phyloP scores from a whole-genome alignment of 2,888 invertebrate species.

The Nycteola revayana region DNA sequence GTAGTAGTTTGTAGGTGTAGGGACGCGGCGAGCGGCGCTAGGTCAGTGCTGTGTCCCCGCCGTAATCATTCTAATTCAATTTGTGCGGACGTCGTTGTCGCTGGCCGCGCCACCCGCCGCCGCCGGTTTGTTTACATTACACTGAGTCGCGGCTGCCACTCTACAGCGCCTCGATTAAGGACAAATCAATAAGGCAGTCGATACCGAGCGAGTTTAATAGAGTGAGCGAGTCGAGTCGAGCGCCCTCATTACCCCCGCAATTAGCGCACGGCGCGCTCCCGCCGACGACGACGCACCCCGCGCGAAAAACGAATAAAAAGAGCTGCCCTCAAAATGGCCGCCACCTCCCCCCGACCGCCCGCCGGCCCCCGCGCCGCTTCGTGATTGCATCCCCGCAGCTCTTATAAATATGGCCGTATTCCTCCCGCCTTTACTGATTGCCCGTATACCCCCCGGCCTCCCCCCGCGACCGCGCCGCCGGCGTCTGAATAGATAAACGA shows the following conservation, averaged over 20 bases:
- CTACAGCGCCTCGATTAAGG: slow-evolving; percentile 71
- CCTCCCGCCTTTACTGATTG: slow-evolving; percentile 83
- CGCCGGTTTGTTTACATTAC: slow-evolving; percentile 68
- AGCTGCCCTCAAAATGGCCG: slow-evolving; percentile 89
- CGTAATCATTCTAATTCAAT: slow-evolving; percentile 73
- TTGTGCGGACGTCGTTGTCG: slow-evolving; percentile 51
- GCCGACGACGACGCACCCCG: slow-evolving; percentile 78
- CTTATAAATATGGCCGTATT: slow-evolving; percentile 83
- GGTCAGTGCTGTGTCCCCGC: slow-evolving; percentile 36
- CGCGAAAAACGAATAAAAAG: slow-evolving; percentile 84
- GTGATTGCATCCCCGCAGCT: slow-evolving; percentile 83
- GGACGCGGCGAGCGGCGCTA: slow-evolving; percentile 18
- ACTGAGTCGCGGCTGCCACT: slow-evolving; percentile 49
- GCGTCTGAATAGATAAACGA: slow-evolving; percentile 84
- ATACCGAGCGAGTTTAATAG: slow-evolving; percentile 79
- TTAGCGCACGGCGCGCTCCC: slow-evolving; percentile 80
- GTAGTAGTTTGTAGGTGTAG: slow-evolving; percentile 5
- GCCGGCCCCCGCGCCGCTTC: slow-evolving; percentile 79
- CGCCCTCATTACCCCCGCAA: slow-evolving; percentile 82
- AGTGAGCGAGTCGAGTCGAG: slow-evolving; percentile 78
- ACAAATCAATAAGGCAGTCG: slow-evolving; percentile 81
- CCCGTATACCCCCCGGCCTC: slow-evolving; percentile 82
- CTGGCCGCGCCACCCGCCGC: slow-evolving; percentile 39
- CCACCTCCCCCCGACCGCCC: slow-evolving; percentile 78
- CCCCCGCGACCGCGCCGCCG: slow-evolving; percentile 81